Evolutionary conservation across 1,140 invertebrate species (phyloP), one percentile per base, ranked within the genome.

Genomic region (Ephestia elutella): DNA sequence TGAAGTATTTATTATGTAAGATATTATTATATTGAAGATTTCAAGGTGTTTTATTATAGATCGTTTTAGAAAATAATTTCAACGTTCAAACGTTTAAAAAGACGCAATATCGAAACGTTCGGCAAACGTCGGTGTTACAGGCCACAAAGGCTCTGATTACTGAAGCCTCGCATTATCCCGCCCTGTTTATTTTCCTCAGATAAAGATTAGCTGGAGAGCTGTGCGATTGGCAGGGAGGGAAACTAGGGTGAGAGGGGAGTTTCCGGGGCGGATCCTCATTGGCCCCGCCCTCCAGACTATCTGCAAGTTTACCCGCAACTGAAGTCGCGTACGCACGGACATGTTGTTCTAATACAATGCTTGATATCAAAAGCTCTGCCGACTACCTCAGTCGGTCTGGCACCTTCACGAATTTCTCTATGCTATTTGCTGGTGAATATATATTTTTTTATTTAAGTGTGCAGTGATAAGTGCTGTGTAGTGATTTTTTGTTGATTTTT

Each of bases 351-450:
- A 67, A 75, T 68, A 71, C 61, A 80, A 92, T 93, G 92, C 90
- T 93, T 80, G 92, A 93, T 89, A 93, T 93, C 77, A 93, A 93
- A 82, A 91, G 91, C 71, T 92, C 92, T 66, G 91, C 92, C 75
- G 92, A 93, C 90, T 93, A 93, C 82, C 90, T 93, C 73, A 92
- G 91, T 87, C 91, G 92, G 82, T 92, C 92, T 80, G 92, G 92
- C 75, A 92, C 92, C 56, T 93, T 93, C 84, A 92, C 92, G 84
- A 92, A 93, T 80, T 93, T 93, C 90, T 93, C 92, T 85, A 93
- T 93, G 92, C 89, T 93, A 71, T 93, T 93, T 87, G 92, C 91
- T 81, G 92, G 92, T 93, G 90, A 90, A 88, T 89, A 84, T 87
- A 32, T 35, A 56, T 60, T 70, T 70, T 72, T 65, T 75, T 71